Percentiles rank a stretch among this genome's conserved stretches.
These are phyloP conservation scores for Caenorhabditis uteleia DNA, from an alignment of 2,888 invertebrate genomes.

Conservation along the genomic window DNA sequence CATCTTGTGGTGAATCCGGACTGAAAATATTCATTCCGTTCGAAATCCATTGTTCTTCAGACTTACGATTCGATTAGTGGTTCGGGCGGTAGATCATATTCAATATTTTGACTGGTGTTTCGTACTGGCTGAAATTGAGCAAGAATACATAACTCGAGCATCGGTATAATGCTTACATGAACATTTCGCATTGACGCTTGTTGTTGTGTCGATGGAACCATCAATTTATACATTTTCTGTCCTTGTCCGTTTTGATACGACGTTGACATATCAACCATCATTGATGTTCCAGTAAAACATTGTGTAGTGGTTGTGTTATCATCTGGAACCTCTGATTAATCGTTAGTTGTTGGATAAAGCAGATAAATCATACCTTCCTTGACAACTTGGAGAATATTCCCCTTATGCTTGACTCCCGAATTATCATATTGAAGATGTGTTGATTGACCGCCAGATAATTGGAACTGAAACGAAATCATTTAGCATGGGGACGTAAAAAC, in stretches of 20 bases:
- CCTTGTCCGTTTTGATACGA: slow-evolving; percentile 4
- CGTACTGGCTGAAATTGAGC: too few relatives aligned
- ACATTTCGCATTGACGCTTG: slow-evolving; percentile 1
- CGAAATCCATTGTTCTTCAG: not conserved
- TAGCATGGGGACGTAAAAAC: too few relatives aligned
- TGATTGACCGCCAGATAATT: slow-evolving; percentile 4
- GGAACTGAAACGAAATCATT: too few relatives aligned
- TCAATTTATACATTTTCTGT: slow-evolving; percentile 24
- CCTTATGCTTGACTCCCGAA: not conserved
- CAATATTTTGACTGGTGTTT: not conserved
- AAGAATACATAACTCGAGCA: not conserved
- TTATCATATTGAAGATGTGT: too few relatives aligned
- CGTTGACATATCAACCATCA: slow-evolving; percentile 11
- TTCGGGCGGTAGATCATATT: slow-evolving; percentile 19
- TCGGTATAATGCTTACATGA: not conserved
- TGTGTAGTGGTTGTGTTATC: not conserved
- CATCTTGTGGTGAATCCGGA: not conserved
- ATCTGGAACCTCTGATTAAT: not conserved
- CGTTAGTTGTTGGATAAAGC: not conserved
- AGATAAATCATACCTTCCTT: slow-evolving; percentile 8
- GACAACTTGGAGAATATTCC: not conserved
- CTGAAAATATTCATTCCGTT: not conserved
- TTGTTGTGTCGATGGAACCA: slow-evolving; percentile 6
- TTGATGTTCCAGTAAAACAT: slow-evolving; percentile 5
- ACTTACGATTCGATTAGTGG: slow-evolving; percentile 23